Base-by-base conservation (phyloP, 2,888 invertebrate species). In the Theristus sp. region DNA sequence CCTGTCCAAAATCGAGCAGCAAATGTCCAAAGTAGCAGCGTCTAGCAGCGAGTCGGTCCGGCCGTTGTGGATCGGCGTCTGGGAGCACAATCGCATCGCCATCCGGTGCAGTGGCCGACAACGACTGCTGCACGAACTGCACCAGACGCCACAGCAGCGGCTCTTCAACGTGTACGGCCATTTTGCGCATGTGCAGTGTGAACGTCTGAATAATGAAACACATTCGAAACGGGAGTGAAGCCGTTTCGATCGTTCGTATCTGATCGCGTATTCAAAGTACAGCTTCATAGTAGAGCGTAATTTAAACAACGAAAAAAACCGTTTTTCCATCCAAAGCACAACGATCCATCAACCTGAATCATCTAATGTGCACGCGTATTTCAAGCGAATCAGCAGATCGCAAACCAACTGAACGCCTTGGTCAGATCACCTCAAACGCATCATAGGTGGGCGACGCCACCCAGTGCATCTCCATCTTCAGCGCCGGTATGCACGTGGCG, bases 21-120 rank as follows among this genome's bases (percentile, higher is more conserved):
- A 91, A 77, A 59, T 83, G 82, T 62, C 86, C 87, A 76, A 90
- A 88, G 77, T 90, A 89, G 77, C 86, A 89, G 65, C 90, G 79
- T 68, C 84, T 73, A n/a, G 74, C 73, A 65, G 75, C 70, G 24
- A 66, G 52, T n/a, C 67, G 66, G 62, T 67, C 67, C 38, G 65
- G 67, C 31, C 66, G 56, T 29, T 66, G 67, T 2, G 67, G 63
- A 49, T 70, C 49, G 49, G n/a, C 49, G n/a, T 49, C 49, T 3
- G 49, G 49, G 13, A 49, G n/a, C 3, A 49, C n/a, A n/a, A 49
- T n/a, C 3, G n/a, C 49, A n/a, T 49, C 24, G 49, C 6, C 49
- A 24, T 49, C 49, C n/a, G n/a, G n/a, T 24, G 24, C 49, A 17
- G 20, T n/a, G 20, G 3, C 49, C 6, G 49, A 49, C 54, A 54